Evolutionary conservation across 64 coral and sea anemone species (phyloP).

Genomic region (Acropora tenuis): DNA sequence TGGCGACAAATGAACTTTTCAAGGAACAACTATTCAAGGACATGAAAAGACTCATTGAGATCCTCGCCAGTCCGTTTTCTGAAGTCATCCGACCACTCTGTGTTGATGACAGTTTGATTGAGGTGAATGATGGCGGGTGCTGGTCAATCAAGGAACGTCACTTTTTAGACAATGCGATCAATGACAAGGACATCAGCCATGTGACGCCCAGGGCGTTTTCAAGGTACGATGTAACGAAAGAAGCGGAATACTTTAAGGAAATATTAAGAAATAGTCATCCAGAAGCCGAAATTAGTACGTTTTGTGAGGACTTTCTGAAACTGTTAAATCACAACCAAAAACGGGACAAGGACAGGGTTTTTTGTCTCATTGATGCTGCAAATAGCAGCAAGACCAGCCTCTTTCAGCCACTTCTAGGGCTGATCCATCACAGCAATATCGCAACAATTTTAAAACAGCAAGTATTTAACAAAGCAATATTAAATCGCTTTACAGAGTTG

Average conservation of each 20-base stretch:
- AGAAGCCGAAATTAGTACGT: background rate
- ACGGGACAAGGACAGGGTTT: background rate
- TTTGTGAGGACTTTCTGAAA: constrained; percentile 5
- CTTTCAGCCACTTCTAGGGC: background rate
- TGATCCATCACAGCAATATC: background rate
- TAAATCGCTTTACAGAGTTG: too few species aligned
- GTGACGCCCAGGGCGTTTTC: constrained; percentile 9
- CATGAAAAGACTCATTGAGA: too few species aligned
- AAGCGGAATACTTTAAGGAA: constrained; percentile 7
- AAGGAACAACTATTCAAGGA: too few species aligned
- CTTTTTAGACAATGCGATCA: constrained; percentile 3
- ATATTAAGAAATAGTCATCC: background rate
- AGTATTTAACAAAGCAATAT: constrained; percentile 30
- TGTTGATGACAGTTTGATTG: too few species aligned
- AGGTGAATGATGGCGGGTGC: too few species aligned
- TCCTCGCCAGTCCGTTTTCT: too few species aligned
- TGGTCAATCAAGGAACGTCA: background rate
- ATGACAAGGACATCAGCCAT: background rate
- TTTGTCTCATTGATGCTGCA: background rate
- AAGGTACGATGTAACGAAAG: background rate
- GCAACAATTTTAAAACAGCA: constrained; percentile 23
- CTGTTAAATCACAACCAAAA: background rate
- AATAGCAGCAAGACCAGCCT: constrained; percentile 28
- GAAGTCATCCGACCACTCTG: too few species aligned
- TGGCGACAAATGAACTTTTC: background rate